Evolutionary conservation across 2,113 vertebrate species (phyloP).

Genomic region (Elephantulus edwardii): DNA sequence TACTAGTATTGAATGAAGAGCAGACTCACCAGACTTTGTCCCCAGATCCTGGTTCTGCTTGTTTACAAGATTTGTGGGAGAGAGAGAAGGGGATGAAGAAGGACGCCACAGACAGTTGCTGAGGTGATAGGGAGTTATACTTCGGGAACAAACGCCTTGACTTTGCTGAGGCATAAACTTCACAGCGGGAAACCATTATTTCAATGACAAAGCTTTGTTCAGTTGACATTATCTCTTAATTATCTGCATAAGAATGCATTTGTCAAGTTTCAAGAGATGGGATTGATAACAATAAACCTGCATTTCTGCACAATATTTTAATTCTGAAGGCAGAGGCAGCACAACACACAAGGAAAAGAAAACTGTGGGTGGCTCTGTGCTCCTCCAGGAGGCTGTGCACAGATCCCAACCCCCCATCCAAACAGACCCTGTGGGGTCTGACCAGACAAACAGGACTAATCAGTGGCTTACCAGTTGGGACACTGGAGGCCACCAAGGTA

Average conservation of each 20-base stretch:
- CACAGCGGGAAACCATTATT: conserved; percentile 74
- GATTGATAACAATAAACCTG: conserved; percentile 68
- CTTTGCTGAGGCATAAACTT: conserved; percentile 74
- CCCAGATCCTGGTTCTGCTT: neutral
- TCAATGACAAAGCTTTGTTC: conserved; percentile 73
- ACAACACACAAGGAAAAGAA: neutral
- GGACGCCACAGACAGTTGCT: conserved; percentile 46
- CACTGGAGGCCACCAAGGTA: neutral
- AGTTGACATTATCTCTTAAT: conserved; percentile 79
- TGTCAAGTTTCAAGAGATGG: conserved; percentile 76
- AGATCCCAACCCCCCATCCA: rapidly evolving
- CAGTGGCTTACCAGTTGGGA: too few relatives aligned
- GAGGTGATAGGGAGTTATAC: conserved; percentile 43
- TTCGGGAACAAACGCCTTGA: conserved; percentile 71
- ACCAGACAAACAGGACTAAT: neutral
- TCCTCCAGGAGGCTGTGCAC: neutral
- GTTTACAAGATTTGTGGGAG: neutral
- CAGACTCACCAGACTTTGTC: neutral
- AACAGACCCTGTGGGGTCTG: neutral
- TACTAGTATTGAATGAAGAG: neutral
- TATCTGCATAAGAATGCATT: conserved; percentile 74
- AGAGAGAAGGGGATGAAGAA: neutral
- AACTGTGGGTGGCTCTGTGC: neutral
- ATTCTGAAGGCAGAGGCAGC: conserved; percentile 59
- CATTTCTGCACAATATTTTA: conserved; percentile 65